These are phyloP conservation scores for Heteromormyrus szaboi DNA, from an alignment of 2,797 vertebrate genomes.

Conservation along the genomic window DNA sequence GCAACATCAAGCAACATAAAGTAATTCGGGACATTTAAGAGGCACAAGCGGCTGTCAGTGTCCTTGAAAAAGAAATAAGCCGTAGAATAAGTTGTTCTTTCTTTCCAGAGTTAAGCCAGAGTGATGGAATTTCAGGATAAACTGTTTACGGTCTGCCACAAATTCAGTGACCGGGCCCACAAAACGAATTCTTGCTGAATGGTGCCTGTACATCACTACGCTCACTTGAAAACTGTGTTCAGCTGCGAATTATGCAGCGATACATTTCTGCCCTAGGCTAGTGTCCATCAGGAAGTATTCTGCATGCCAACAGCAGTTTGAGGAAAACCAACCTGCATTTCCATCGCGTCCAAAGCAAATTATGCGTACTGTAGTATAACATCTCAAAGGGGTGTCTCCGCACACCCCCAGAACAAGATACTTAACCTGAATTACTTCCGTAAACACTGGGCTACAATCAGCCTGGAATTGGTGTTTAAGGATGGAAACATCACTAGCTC, in stretches of 20 bases:
- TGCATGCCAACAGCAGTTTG: not conserved
- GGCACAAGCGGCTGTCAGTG: constrained; percentile 1
- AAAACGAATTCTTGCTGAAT: not conserved
- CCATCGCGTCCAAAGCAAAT: not conserved
- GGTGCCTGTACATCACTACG: not conserved
- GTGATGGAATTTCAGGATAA: constrained; percentile 4
- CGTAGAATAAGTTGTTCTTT: not conserved
- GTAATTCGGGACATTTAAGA: constrained; percentile 2
- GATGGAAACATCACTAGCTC: constrained; percentile 35
- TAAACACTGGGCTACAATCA: constrained; percentile 15
- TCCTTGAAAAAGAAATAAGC: not conserved
- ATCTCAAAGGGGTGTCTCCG: not conserved
- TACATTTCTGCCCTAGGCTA: not conserved
- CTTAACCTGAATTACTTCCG: not conserved
- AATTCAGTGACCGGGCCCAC: not conserved
- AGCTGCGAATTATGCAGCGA: not conserved
- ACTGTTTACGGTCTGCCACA: not conserved
- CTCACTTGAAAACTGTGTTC: not conserved
- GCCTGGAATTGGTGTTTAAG: constrained; percentile 31
- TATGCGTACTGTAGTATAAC: not conserved
- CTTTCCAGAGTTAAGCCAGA: not conserved
- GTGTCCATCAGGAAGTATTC: not conserved
- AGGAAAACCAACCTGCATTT: not conserved
- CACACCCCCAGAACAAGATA: not conserved
- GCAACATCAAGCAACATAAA: not conserved